A percentile compares a stretch with the other conserved stretches of the same genome.
Evolutionary conservation across 2,797 vertebrate species (phyloP).

Genomic region (Aldrovandia affinis): DNA sequence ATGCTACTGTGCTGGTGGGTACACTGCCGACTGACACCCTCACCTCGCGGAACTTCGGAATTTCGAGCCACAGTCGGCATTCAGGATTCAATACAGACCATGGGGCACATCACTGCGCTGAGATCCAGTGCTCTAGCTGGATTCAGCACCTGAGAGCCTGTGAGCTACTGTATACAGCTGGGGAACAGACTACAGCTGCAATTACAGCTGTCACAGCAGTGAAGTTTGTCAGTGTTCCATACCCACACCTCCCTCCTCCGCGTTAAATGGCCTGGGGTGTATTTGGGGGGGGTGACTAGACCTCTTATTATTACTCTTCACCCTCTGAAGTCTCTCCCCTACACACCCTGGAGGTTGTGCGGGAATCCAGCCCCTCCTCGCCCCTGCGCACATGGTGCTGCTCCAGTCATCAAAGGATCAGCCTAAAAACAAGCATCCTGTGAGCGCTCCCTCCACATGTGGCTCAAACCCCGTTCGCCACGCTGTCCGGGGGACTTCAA

Average conservation of each 20-base stretch:
- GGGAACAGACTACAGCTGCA: neutral
- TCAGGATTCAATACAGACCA: neutral
- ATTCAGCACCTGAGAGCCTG: neutral
- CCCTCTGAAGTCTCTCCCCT: slow-evolving; percentile 24
- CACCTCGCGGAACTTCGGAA: too few relatives aligned
- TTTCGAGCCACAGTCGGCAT: too few relatives aligned
- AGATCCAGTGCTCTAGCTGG: neutral
- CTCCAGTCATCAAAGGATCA: neutral
- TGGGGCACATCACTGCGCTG: neutral
- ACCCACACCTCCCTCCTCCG: neutral
- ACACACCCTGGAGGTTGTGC: slow-evolving; percentile 1
- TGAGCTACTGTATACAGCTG: neutral
- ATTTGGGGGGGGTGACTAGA: neutral
- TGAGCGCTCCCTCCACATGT: neutral
- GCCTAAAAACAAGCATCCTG: neutral
- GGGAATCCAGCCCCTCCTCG: neutral
- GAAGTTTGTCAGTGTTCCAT: neutral
- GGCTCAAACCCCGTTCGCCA: neutral
- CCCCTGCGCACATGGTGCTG: neutral
- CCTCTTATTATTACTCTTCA: neutral
- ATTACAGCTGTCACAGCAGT: neutral
- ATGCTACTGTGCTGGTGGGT: neutral
- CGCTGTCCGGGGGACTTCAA: neutral
- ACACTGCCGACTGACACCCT: neutral
- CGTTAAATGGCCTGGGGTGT: neutral